Conservation (phyloP, 2,797 vertebrate genomes). For the Taenioides sp. region DNA sequence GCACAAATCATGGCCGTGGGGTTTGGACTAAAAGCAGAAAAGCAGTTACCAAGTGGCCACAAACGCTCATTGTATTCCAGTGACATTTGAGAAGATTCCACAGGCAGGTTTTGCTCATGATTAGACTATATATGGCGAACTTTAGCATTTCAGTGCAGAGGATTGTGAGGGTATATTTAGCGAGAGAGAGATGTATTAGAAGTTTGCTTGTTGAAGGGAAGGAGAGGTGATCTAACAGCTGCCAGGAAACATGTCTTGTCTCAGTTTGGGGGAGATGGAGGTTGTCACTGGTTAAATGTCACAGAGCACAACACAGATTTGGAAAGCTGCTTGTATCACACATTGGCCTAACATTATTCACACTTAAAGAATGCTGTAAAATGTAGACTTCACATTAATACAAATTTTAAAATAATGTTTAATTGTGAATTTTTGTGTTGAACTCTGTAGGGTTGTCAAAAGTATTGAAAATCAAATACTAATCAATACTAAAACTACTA, state of each 20-base stretch:
- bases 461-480: no score
- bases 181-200: slow-evolving; percentile 10
- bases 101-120: background rate
- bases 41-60: slow-evolving; percentile 24
- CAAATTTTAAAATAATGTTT: no score
- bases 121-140: background rate
- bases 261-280: slow-evolving; percentile 14
- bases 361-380: background rate
- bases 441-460: no score
- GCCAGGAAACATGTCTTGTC: slow-evolving; percentile 49
- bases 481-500: no score
- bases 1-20: slow-evolving; percentile 61
- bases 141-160: background rate
- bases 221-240: slow-evolving; percentile 46
- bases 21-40: slow-evolving; percentile 35
- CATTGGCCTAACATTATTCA: background rate
- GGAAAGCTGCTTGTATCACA: background rate
- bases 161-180: slow-evolving; percentile 3
- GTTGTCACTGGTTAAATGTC: slow-evolving; percentile 48
- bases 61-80: slow-evolving; percentile 8
- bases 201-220: slow-evolving; percentile 14
- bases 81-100: background rate
- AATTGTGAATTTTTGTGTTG: no score
- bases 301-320: slow-evolving; percentile 1
- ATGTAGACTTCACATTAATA: background rate